These are phyloP conservation scores for Metopia argyrocephala DNA, from an alignment of 2,888 invertebrate genomes.

Conservation along the genomic window DNA sequence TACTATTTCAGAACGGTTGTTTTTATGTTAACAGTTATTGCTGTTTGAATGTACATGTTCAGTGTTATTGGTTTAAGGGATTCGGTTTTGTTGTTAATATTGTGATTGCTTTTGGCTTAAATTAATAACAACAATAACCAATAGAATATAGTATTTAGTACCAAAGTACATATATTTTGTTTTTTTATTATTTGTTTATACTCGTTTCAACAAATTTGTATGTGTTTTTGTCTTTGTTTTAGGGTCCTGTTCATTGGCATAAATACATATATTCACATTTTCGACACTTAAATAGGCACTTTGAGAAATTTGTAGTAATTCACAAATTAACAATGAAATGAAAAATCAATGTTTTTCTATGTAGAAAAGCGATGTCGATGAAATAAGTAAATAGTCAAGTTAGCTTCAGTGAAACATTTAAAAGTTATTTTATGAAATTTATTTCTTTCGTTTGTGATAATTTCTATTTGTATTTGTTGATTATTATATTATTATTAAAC, in stretches of 20 bases:
- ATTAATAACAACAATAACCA: neutral
- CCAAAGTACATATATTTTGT: too few species aligned
- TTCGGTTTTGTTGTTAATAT: conserved; percentile 1
- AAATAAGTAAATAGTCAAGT: too few species aligned
- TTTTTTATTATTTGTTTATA: neutral
- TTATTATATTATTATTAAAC: too few species aligned
- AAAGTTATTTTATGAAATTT: conserved; percentile 18
- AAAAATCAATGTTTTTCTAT: conserved; percentile 35
- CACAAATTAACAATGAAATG: conserved; percentile 38
- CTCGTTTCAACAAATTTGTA: neutral
- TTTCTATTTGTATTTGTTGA: too few species aligned
- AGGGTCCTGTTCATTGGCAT: conserved; percentile 21
- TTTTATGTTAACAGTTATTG: neutral
- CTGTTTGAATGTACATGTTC: conserved; percentile 18
- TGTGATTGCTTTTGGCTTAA: neutral
- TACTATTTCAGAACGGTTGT: neutral
- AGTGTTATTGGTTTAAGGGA: conserved; percentile 12
- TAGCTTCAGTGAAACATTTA: too few species aligned
- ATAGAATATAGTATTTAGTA: neutral
- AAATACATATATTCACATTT: neutral
- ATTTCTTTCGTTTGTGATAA: too few species aligned
- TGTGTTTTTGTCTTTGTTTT: conserved; percentile 3
- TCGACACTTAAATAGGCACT: conserved; percentile 4
- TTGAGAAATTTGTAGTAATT: conserved; percentile 11
- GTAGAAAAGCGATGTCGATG: too few species aligned